These are phyloP conservation scores for Phytoseiulus persimilis DNA, from an alignment of 2,888 invertebrate species.

Conservation along the genomic window DNA sequence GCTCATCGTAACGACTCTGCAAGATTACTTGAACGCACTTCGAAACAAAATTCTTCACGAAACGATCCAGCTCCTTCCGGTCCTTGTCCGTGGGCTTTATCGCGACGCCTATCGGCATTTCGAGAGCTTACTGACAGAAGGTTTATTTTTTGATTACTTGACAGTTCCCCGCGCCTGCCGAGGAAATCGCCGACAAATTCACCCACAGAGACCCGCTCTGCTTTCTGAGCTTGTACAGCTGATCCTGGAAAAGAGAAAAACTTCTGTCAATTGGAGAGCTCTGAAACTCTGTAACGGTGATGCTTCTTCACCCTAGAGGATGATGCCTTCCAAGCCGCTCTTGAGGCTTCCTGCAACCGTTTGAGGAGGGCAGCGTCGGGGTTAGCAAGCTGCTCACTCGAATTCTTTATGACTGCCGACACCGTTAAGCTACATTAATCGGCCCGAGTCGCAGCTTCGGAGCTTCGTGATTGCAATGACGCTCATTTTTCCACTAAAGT, in stretches of 20 bases:
- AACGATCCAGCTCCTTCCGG: constrained; percentile 35
- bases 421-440: background rate
- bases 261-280: background rate
- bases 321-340: too few relatives aligned
- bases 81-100: constrained; percentile 20
- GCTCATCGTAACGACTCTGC: constrained; percentile 21
- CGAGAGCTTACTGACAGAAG: background rate
- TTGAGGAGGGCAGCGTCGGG: too few relatives aligned
- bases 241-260: background rate
- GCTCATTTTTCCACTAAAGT: background rate
- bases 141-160: background rate
- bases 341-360: too few relatives aligned
- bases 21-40: constrained; percentile 22
- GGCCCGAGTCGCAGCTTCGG: background rate
- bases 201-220: background rate
- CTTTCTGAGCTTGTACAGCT: background rate
- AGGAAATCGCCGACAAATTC: background rate
- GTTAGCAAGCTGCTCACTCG: too few relatives aligned
- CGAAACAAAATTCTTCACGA: constrained; percentile 17
- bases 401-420: background rate
- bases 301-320: too few relatives aligned
- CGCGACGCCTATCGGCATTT: background rate
- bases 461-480: background rate
- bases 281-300: background rate
- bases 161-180: background rate